A percentile compares a stretch with the other conserved stretches of the same genome.
These are phyloP conservation scores for Patella pellucida DNA, from an alignment of 2,888 invertebrate genomes.

Conservation along the genomic window DNA sequence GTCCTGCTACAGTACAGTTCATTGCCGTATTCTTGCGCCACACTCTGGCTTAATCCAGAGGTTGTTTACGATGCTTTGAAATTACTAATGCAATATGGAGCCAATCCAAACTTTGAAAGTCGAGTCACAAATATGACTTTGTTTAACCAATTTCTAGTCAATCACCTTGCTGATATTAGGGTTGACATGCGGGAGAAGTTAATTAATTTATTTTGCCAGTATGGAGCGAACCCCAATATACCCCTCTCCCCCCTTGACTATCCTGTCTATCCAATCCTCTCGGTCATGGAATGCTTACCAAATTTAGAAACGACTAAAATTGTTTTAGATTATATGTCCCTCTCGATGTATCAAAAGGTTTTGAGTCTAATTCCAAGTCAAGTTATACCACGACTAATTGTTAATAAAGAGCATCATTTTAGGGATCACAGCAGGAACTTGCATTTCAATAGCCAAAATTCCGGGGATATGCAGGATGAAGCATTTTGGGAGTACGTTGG, in stretches of 20 bases:
- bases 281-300: not conserved
- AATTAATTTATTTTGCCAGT: constrained; percentile 22
- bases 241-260: not conserved
- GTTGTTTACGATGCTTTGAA: constrained; percentile 19
- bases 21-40: constrained; percentile 1
- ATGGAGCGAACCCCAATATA: constrained; percentile 13
- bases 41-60: constrained; percentile 1
- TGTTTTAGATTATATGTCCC: constrained; percentile 11
- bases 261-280: not conserved
- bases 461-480: not conserved
- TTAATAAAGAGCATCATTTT: no score
- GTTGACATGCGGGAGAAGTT: constrained; percentile 20
- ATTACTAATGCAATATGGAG: constrained; percentile 14
- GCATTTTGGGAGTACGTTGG: not conserved
- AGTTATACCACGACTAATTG: constrained; percentile 4
- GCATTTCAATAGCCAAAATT: not conserved
- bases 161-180: constrained; percentile 15
- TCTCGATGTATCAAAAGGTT: not conserved
- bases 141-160: constrained; percentile 17
- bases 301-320: not conserved
- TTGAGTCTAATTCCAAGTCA: not conserved
- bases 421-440: not conserved
- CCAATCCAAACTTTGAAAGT: constrained; percentile 9
- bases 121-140: constrained; percentile 6
- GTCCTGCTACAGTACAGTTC: constrained; percentile 18